A percentile compares a stretch with the other conserved stretches of the same genome.
Conservation (phyloP, 2,113 vertebrate genomes). For the Jacana jacana region DNA sequence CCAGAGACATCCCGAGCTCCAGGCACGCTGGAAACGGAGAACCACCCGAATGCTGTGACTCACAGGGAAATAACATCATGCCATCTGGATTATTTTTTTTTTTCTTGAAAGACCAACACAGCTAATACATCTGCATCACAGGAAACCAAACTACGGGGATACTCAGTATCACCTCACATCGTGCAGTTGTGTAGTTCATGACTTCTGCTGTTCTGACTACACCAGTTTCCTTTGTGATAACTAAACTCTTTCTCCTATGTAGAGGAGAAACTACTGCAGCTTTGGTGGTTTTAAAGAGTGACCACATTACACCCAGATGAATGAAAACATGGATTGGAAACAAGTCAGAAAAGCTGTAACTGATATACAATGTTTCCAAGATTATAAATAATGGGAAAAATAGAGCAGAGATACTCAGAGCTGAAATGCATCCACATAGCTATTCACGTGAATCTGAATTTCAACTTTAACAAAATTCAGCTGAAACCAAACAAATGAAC, state of each 20-base stretch:
- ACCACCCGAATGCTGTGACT: not conserved
- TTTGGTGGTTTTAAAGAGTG: not conserved
- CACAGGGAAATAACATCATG: not conserved
- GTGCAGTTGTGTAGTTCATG: not conserved
- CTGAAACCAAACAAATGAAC: conserved; percentile 1
- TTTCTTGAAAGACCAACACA: not conserved
- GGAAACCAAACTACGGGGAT: not conserved
- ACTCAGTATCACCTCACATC: not conserved
- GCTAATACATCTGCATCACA: not conserved
- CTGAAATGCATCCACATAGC: not conserved
- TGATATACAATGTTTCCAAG: not conserved
- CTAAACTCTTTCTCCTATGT: not conserved
- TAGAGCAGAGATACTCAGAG: not conserved
- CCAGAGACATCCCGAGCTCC: not conserved
- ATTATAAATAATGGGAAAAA: conserved; percentile 9
- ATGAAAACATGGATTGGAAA: not conserved
- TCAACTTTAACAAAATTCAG: conserved; percentile 36
- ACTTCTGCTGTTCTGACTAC: not conserved
- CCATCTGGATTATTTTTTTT: not conserved
- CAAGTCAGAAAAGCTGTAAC: not conserved
- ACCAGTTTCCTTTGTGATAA: not conserved
- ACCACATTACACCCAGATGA: not conserved
- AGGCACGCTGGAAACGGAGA: not conserved
- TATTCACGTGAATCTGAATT: not conserved
- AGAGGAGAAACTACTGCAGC: not conserved